Conservation (phyloP, 2,113 vertebrate species). For the Microtus montanus region DNA sequence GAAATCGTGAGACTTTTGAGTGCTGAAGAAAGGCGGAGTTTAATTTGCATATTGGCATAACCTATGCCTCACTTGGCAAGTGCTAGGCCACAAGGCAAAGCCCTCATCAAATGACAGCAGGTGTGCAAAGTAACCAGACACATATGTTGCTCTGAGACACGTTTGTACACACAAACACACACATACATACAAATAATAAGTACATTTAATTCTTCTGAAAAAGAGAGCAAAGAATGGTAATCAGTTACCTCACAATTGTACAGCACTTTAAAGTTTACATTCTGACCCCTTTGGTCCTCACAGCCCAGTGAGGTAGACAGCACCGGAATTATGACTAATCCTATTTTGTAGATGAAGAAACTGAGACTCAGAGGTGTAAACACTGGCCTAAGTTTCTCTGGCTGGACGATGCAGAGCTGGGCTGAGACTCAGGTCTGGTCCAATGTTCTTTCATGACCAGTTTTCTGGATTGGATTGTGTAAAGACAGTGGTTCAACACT, state of each 20-base stretch:
- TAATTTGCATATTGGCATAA: constrained; percentile 69
- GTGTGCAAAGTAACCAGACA: constrained; percentile 73
- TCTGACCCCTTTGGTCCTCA: constrained; percentile 42
- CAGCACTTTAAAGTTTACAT: constrained; percentile 23
- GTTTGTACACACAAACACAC: constrained; percentile 12
- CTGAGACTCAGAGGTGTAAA: not conserved
- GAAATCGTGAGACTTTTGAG: not conserved
- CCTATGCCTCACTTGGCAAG: constrained; percentile 64
- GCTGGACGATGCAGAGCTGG: not conserved
- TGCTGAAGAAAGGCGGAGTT: constrained; percentile 66
- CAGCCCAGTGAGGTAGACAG: constrained; percentile 63
- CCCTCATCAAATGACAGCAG: constrained; percentile 71
- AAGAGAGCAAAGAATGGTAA: constrained; percentile 62
- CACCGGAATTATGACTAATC: constrained; percentile 3
- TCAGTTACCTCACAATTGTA: constrained; percentile 43
- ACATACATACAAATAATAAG: constrained; percentile 57
- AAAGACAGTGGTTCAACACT: not conserved
- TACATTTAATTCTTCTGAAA: constrained; percentile 70
- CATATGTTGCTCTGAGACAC: constrained; percentile 68
- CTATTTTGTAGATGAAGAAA: constrained; percentile 32
- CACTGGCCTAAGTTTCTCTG: not conserved
- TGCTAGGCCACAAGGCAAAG: constrained; percentile 75
- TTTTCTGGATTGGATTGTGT: constrained; percentile 15
- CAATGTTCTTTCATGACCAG: not conserved
- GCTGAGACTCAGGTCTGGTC: not conserved